phyloP scores from a whole-genome alignment of 2,113 vertebrate genomes.

The Phrynosoma platyrhinos region DNA sequence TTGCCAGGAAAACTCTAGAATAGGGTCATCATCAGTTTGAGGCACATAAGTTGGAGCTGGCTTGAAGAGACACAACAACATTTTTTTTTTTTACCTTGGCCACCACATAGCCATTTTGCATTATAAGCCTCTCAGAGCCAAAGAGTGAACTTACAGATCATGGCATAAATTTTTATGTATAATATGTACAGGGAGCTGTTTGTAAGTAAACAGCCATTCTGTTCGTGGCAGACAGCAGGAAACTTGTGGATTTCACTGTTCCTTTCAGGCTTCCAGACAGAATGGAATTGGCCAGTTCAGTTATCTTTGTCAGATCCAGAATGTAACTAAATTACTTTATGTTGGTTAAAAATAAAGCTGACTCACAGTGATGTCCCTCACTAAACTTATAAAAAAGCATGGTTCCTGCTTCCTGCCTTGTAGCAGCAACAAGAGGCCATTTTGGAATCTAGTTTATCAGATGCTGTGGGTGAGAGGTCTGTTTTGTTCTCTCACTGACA shows the following conservation, averaged over 20 bases:
- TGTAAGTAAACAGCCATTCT: too few species aligned
- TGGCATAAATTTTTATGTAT: background rate
- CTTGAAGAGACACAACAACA: background rate
- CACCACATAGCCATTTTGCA: background rate
- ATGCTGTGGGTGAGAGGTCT: background rate
- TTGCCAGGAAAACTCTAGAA: too few species aligned
- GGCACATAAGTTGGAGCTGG: too few species aligned
- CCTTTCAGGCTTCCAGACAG: background rate
- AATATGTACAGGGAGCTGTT: background rate
- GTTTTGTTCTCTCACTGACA: background rate
- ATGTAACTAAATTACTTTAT: background rate
- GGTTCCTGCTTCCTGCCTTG: too few species aligned
- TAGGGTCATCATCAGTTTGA: too few species aligned
- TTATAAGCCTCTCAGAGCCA: background rate
- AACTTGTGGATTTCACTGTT: background rate
- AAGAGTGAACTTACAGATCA: background rate
- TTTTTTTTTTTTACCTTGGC: background rate
- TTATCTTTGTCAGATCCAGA: constrained; percentile 6
- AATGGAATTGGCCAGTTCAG: background rate
- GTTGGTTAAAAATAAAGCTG: background rate
- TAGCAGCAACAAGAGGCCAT: background rate
- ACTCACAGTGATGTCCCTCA: background rate
- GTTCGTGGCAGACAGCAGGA: background rate
- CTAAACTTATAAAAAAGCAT: background rate
- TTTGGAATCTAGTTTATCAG: background rate